Percentiles rank a stretch among this genome's conserved stretches.
phyloP scores from a whole-genome alignment of 1,140 invertebrate species.

The Drosophila hydei region DNA sequence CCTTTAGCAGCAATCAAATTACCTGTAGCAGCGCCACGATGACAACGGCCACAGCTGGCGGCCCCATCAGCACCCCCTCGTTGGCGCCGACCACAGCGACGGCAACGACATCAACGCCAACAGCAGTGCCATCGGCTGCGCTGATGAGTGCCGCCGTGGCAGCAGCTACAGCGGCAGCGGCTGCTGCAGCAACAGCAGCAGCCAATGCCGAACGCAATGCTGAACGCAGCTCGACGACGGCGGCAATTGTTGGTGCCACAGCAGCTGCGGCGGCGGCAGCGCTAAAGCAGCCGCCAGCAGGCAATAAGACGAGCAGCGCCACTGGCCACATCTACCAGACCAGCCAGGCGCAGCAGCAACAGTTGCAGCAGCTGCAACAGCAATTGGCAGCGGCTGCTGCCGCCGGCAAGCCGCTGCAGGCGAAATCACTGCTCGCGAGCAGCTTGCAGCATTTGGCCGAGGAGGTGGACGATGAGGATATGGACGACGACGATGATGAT shows the following conservation, averaged over 20 bases:
- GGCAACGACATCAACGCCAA: constrained; percentile 29
- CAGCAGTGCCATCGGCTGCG: constrained; percentile 51
- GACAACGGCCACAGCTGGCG: constrained; percentile 84
- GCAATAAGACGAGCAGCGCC: constrained; percentile 49
- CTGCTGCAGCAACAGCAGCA: constrained; percentile 39
- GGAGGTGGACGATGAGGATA: constrained; percentile 77
- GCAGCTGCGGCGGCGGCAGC: constrained; percentile 43
- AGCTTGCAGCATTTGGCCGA: constrained; percentile 79
- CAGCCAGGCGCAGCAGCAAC: constrained; percentile 74
- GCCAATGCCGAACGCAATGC: constrained; percentile 64
- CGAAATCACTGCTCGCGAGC: constrained; percentile 71
- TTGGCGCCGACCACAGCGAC: constrained; percentile 68
- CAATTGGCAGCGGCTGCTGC: constrained; percentile 70
- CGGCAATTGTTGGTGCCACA: constrained; percentile 50
- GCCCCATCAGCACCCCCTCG: constrained; percentile 69
- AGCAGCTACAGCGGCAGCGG: constrained; percentile 59
- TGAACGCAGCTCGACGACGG: constrained; percentile 61
- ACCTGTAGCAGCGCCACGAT: constrained; percentile 85
- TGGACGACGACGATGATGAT: constrained; percentile 75
- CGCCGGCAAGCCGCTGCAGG: constrained; percentile 63
- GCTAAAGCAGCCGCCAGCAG: constrained; percentile 43
- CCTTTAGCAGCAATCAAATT: constrained; percentile 87
- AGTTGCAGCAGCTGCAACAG: constrained; percentile 70
- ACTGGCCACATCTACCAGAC: constrained; percentile 70
- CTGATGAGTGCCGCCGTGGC: constrained; percentile 64